These are phyloP conservation scores for Phrynocephalus versicolor DNA, from an alignment of 2,113 vertebrate species.

Conservation along the genomic window DNA sequence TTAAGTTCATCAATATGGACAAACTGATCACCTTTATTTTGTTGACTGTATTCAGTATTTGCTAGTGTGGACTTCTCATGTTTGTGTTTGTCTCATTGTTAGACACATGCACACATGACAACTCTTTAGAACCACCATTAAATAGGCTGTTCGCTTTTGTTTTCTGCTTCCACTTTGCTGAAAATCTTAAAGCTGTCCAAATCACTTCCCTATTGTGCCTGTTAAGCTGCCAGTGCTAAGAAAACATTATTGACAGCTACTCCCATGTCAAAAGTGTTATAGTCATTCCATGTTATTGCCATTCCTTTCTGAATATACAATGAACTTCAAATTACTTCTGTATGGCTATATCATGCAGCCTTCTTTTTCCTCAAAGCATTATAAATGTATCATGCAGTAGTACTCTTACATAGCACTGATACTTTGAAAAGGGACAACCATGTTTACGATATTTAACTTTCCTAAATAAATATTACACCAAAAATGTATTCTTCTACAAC, in stretches of 20 bases:
- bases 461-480: not conserved
- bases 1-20: too few species aligned
- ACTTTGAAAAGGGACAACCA: not conserved
- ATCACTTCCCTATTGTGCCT: not conserved
- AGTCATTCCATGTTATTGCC: conserved; percentile 2
- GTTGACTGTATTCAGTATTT: too few species aligned
- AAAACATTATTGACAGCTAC: not conserved
- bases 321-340: conserved; percentile 2
- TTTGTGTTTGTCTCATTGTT: too few species aligned
- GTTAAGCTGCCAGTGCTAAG: fast-evolving
- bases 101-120: not conserved
- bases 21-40: too few species aligned
- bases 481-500: not conserved
- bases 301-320: not conserved
- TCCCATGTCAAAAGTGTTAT: not conserved
- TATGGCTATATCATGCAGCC: not conserved
- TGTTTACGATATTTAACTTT: too few species aligned
- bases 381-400: not conserved
- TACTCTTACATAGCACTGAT: not conserved
- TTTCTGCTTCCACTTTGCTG: not conserved
- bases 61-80: too few species aligned
- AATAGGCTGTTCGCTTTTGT: not conserved
- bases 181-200: not conserved
- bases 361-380: too few species aligned
- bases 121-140: not conserved